Evolutionary conservation across 2,113 vertebrate genomes (phyloP).

Genomic region (Oxyruncus cristatus): DNA sequence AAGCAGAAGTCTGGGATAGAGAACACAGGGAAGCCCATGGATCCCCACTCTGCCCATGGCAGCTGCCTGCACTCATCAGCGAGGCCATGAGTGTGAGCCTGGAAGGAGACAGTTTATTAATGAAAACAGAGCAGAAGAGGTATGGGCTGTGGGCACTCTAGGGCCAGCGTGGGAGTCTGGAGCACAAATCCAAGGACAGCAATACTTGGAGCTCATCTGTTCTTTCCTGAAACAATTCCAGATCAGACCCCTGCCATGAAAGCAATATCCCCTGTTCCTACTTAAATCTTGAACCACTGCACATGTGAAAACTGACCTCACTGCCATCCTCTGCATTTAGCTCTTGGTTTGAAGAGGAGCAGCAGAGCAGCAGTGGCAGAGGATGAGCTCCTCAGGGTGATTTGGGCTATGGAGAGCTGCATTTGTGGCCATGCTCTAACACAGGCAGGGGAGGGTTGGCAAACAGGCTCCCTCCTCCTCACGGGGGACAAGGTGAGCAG

Average conservation of each 20-base stretch:
- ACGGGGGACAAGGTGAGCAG: fast-evolving
- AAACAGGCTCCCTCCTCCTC: neutral
- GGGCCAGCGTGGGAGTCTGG: neutral
- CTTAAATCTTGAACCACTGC: neutral
- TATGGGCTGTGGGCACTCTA: neutral
- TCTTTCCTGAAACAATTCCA: neutral
- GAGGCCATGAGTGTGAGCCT: neutral
- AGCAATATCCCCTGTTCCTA: neutral
- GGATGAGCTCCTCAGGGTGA: neutral
- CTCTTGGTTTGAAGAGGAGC: neutral
- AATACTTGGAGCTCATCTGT: neutral
- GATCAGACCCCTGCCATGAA: neutral
- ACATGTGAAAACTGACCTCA: neutral
- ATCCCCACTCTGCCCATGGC: neutral
- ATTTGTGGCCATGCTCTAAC: neutral
- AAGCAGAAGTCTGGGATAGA: neutral
- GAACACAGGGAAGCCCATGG: fast-evolving
- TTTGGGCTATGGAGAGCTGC: neutral
- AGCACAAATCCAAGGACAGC: neutral
- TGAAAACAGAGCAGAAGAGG: neutral
- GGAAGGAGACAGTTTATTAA: neutral
- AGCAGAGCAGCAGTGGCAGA: neutral
- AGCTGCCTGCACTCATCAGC: neutral
- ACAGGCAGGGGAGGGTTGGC: neutral
- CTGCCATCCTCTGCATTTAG: neutral